Evolutionary conservation across 2,113 vertebrate genomes (phyloP).

Genomic region (Ammodytes marinus): DNA sequence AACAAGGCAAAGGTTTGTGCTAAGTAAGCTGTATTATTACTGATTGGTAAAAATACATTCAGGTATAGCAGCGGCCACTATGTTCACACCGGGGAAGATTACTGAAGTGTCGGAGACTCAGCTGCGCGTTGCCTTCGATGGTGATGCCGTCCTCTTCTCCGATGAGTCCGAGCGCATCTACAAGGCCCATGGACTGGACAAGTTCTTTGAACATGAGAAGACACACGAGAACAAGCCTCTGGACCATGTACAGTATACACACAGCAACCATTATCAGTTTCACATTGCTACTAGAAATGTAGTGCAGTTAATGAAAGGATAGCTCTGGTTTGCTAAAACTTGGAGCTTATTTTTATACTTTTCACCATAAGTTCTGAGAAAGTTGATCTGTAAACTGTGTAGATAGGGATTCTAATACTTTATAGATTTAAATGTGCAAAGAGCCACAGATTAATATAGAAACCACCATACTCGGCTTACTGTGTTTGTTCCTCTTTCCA

Average conservation of each 20-base stretch:
- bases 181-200: constrained; percentile 94
- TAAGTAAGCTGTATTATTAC: not conserved
- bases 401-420: not conserved
- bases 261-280: not conserved
- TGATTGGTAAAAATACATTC: not conserved
- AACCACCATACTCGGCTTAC: not conserved
- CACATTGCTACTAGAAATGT: not conserved
- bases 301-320: not conserved
- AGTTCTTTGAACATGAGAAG: constrained; percentile 96
- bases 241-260: constrained; percentile 88
- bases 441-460: not conserved
- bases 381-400: not conserved
- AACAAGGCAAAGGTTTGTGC: not conserved
- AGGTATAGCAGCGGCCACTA: constrained; percentile 96
- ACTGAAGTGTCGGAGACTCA: constrained; percentile 89
- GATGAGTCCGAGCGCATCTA: constrained; percentile 96
- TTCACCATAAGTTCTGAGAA: not conserved
- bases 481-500: not conserved
- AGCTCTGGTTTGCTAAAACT: not conserved
- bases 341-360: not conserved
- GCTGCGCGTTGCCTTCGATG: constrained; percentile 95
- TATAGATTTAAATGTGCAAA: not conserved
- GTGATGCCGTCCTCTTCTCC: constrained; percentile 95
- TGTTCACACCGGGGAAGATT: constrained; percentile 92
- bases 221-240: constrained; percentile 93